phyloP scores from a whole-genome alignment of 2,797 vertebrate species.

The Danio jaintianensis region DNA sequence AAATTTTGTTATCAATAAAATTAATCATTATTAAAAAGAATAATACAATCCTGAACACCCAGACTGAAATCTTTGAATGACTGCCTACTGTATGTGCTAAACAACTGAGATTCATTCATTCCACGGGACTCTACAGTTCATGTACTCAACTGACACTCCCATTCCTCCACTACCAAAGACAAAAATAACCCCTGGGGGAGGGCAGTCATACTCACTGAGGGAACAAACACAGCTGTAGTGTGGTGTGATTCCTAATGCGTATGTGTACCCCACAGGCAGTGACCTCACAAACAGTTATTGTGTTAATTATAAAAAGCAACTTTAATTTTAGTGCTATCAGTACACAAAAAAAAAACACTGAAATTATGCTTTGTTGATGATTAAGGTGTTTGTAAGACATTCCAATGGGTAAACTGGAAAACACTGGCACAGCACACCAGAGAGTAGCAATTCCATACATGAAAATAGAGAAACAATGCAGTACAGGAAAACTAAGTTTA shows the following conservation, averaged over 20 bases:
- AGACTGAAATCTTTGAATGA: neutral
- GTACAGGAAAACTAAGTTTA: slow-evolving; percentile 12
- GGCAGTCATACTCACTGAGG: slow-evolving; percentile 3
- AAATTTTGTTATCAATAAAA: too few relatives aligned
- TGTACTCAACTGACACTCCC: slow-evolving; percentile 40
- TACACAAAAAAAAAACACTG: neutral
- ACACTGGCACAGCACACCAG: neutral
- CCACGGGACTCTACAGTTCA: slow-evolving; percentile 42
- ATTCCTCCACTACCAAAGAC: slow-evolving; percentile 27
- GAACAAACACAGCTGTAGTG: slow-evolving; percentile 67
- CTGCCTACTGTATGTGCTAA: neutral
- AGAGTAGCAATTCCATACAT: neutral
- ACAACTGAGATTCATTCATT: slow-evolving; percentile 21
- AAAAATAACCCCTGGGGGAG: slow-evolving; percentile 54
- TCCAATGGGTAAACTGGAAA: neutral
- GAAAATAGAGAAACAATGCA: neutral
- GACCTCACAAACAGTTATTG: neutral
- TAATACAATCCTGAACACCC: too few relatives aligned
- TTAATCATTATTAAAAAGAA: too few relatives aligned
- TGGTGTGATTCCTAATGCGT: slow-evolving; percentile 42
- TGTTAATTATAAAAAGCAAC: neutral
- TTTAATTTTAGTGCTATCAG: neutral
- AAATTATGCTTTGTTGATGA: neutral
- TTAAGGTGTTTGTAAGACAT: neutral
- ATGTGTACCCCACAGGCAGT: neutral